These are phyloP conservation scores for Alca torda DNA, from an alignment of 2,797 vertebrate species.

Conservation along the genomic window DNA sequence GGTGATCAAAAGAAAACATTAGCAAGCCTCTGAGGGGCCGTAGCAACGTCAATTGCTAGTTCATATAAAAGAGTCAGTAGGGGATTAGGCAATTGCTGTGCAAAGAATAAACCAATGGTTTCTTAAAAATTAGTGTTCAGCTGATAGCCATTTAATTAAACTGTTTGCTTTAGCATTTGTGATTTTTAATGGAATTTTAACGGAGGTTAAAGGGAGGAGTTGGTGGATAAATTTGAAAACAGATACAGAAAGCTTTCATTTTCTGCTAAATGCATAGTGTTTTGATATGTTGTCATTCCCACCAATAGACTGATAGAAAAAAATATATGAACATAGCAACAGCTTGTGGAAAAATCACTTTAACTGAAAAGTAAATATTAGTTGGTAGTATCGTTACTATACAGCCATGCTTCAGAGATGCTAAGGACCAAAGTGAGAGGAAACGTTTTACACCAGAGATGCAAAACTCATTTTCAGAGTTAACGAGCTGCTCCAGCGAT, in stretches of 20 bases:
- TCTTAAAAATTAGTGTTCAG: slow-evolving; percentile 14
- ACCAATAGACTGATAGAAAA: not conserved
- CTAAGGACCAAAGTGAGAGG: not conserved
- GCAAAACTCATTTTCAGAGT: not conserved
- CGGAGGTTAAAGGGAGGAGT: not conserved
- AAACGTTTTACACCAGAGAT: not conserved
- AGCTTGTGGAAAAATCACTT: not conserved
- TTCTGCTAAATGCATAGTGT: not conserved
- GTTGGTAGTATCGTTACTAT: not conserved
- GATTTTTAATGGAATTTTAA: slow-evolving; percentile 4
- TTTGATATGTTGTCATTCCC: not conserved
- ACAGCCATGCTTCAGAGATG: not conserved
- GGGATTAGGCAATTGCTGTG: slow-evolving; percentile 31
- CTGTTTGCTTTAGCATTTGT: not conserved
- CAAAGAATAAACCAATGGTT: slow-evolving; percentile 4
- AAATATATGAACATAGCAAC: not conserved
- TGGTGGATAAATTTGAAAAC: not conserved
- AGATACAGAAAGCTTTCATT: not conserved
- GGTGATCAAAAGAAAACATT: not conserved
- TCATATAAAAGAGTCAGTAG: not conserved
- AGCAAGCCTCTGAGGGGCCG: not conserved
- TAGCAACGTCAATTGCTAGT: not conserved
- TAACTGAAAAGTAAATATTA: not conserved
- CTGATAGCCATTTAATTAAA: slow-evolving; percentile 43
- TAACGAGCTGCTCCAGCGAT: not conserved